Base-by-base conservation (phyloP, 1,140 invertebrate species). In the Sitophilus oryzae region DNA sequence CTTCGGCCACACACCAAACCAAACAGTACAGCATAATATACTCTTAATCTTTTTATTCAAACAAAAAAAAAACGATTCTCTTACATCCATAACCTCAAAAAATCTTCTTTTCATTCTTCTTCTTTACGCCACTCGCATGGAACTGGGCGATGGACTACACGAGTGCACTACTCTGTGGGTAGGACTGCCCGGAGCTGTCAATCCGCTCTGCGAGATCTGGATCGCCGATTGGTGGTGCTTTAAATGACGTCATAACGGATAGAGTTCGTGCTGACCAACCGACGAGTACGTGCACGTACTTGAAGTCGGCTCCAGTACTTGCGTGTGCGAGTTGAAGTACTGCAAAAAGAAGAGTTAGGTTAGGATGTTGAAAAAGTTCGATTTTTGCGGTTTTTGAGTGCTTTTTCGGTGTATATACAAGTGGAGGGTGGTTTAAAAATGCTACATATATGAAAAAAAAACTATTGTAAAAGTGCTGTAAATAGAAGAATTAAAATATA, bases 221-320 rank as follows among this genome's bases (percentile, higher is more conserved):
- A 52, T 52, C 36, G 53, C 51, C 47, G 59, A 52, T 52, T 55
- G 40, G 23, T 60, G 14, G 51, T 61, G n/a, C 61, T 56, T 22
- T 50, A 53, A 41, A 34, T 66, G 64, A 38, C 60, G 69, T 71
- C 69, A 71, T 65, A 71, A 68, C 10, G 66, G 66, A 46, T 69
- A 66, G 10, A 71, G 58, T 45, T 71, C 69, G 21, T 70, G 69
- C 63, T 69, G 66, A 14, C 66, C 65, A 5, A 68, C 69, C 16
- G 68, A 68, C 11, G 69, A 64, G 51, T 71, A 71, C 15, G 66
- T 71, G 44, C 62, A 67, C 4, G 66, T 62, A 15, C 63, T 64
- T 9, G 60, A 46, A 10, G 60, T 67, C 34, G 61, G 50, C 36
- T 66, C 63, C 22, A 69, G 57, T 14, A 57, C 55, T 57, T 57